Conservation (phyloP, 2,888 invertebrate genomes). For the Tenthredo livida region DNA sequence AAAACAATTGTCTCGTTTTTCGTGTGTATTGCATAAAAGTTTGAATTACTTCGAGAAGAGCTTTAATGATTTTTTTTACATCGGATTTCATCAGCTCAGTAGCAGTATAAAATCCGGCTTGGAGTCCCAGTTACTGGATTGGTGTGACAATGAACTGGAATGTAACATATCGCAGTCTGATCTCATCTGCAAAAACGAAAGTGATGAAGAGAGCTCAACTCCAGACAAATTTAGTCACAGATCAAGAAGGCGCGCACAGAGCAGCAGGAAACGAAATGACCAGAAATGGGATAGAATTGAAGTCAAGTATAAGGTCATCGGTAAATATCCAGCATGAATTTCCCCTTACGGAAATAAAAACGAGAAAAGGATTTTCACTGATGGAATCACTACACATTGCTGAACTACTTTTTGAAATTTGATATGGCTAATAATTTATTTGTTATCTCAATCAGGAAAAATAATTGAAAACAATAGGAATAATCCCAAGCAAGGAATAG, state of each 20-base stretch:
- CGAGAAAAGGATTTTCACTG: too few relatives aligned
- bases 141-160: conserved; percentile 70
- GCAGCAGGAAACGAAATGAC: conserved; percentile 45
- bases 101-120: conserved; percentile 69
- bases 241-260: background rate
- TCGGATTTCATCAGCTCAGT: conserved; percentile 65
- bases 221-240: background rate
- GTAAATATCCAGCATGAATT: conserved; percentile 58
- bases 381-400: background rate
- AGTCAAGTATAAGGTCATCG: conserved; percentile 70
- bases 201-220: conserved; percentile 58
- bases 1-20: too few relatives aligned
- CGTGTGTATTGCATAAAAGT: background rate
- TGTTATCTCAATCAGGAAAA: conserved; percentile 64
- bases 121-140: conserved; percentile 65
- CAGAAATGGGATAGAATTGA: conserved; percentile 67
- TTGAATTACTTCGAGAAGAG: background rate
- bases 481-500: conserved; percentile 66
- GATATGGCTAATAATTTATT: background rate
- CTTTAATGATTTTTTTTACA: background rate
- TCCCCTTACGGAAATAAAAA: too few relatives aligned
- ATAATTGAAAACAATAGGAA: conserved; percentile 68
- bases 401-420: background rate
- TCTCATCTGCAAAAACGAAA: conserved; percentile 65
- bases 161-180: conserved; percentile 66